Evolutionary conservation across 1,140 invertebrate species (phyloP), one percentile per base, ranked within the genome.

Genomic region (Ptiloglossa arizonensis): DNA sequence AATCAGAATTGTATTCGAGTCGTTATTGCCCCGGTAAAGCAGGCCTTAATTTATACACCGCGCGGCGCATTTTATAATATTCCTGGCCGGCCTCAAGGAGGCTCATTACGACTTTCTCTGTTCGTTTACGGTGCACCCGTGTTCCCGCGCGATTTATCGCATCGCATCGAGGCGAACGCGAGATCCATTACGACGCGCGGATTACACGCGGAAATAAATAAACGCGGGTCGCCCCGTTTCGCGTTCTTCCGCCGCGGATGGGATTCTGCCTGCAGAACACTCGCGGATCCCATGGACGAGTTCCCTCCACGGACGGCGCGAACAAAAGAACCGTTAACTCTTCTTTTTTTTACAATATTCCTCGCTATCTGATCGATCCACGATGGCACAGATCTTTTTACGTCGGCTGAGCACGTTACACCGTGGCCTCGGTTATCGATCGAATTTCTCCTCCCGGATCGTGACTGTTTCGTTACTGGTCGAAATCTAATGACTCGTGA

Each of bases 1-100:
- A 66, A 74, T 74, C 60, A 66, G 62, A 74, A 74, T 74, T 66
- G 48, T 56, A 74, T 74, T 66, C 50, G 24, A 24, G 4, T 66
- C 35, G 48, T 66, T 74, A 74, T 74, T 56, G 62, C 35, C 29
- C n/a, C 24, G 27, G n/a, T 74, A 66, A 54, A 66, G 50, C n/a
- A 24, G 50, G 27, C 38, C 5, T 74, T 74, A 74, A 74, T 67
- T 74, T 67, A 74, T 74, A 66, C 35, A 15, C 24, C 11, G 48
- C 11, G 48, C 5, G 48, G 46, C 3, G 48, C 24, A 66, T 29
- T 74, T 74, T 63, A 74, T 67, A 74, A 67, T 44, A 74, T 32
- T 74, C 24, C 35, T 2, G 24, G 54, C 24, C 11, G 46, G 46
- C 17, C 17, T 8, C 24, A 13, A 24, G 17, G 24, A 27, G 38